phyloP scores from a whole-genome alignment of 2,797 vertebrate genomes.

The Hyperoplus lanceolatus region DNA sequence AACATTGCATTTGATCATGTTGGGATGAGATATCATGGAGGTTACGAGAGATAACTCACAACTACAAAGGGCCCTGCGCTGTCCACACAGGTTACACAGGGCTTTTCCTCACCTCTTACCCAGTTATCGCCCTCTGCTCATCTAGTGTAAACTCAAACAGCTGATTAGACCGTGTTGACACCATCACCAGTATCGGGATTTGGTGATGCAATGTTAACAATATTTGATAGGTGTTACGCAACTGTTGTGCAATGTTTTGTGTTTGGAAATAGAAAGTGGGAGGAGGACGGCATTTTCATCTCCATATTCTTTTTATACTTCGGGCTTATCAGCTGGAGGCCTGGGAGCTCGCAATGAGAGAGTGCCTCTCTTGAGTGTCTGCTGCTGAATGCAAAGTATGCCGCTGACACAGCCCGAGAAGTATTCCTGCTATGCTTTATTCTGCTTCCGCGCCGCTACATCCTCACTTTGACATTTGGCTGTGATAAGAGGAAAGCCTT shows the following conservation, averaged over 20 bases:
- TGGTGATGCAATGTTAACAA: not conserved
- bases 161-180: constrained; percentile 12
- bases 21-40: constrained; percentile 39
- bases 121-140: constrained; percentile 22
- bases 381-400: constrained; percentile 74
- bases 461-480: constrained; percentile 87
- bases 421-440: constrained; percentile 83
- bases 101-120: constrained; percentile 50
- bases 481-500: constrained; percentile 87
- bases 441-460: constrained; percentile 81
- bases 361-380: constrained; percentile 52
- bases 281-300: not conserved
- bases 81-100: constrained; percentile 47
- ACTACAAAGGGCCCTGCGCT: constrained; percentile 61
- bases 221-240: not conserved
- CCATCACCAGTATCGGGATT: not conserved
- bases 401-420: constrained; percentile 79
- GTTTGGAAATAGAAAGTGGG: constrained; percentile 20
- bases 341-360: constrained; percentile 47
- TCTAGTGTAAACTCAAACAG: constrained; percentile 19
- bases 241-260: not conserved
- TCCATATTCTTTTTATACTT: constrained; percentile 38
- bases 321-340: constrained; percentile 66
- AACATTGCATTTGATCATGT: constrained; percentile 73
- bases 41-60: constrained; percentile 54